Base-by-base conservation (phyloP, 2,888 invertebrate species). In the Nomada ferruginata region DNA sequence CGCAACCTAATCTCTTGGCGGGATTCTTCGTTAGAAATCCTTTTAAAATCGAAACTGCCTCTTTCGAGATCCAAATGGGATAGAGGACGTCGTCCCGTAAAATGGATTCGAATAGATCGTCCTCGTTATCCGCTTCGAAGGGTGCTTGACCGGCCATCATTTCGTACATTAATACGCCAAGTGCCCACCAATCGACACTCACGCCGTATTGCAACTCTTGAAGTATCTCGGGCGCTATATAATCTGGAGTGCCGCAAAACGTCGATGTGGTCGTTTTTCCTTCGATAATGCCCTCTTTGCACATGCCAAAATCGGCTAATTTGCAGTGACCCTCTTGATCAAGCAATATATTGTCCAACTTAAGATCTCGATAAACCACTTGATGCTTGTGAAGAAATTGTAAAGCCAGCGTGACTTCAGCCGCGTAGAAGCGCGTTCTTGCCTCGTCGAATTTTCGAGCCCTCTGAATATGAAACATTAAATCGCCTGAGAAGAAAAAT, bases 111-210 rank as follows among this genome's bases (percentile, higher is more conserved):
- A 99, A 99, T 82, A 99, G 95, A 94, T 99, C 99, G 94, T 99
- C 99, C 94, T 99, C 99, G 95, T 99, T 99, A 94, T 99, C 99
- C 5, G 99, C 99, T 95, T 99, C 99, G 94, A 99, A 99, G 18
- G 99, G 99, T 79, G 99, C 99, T 94, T 99, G 99, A 0, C 99
- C 99, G 1, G 99, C 99, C 98, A 99, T 97, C 99, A 99, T 99
- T 95, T 99, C 99, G 94, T 99, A 99, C 97, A 99, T 97, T 63
- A 99, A 95, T 79, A 99, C 99, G 70, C 99, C 99, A 86, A 99
- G 95, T 83, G 99, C 99, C 99, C 99, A 99, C 98, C 98, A 98
- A 94, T 98, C 98, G 79, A 98, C 98, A 83, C 97, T 97, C 50
- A 97, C 97, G 0, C 97, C 97, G 93, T 98, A 98, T 92, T 99